Evolutionary conservation across 2,888 invertebrate genomes (phyloP).

Genomic region (Thysanoteuthis rhombus): DNA sequence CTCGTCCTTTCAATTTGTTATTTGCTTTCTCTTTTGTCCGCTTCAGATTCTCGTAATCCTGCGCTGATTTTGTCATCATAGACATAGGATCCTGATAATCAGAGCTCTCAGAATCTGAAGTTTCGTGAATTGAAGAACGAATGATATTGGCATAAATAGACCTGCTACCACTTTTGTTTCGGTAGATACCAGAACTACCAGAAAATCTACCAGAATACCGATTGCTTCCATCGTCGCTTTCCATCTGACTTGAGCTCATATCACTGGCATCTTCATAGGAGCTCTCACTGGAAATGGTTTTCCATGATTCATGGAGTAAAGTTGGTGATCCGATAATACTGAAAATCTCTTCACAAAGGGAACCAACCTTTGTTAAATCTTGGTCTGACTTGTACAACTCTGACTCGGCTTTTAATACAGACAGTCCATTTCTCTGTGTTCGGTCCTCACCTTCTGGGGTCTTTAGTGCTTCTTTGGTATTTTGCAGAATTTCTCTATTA

Average conservation of each 20-base stretch:
- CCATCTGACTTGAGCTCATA: not conserved
- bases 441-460: not conserved
- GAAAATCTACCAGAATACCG: not conserved
- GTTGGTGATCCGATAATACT: slow-evolving; percentile 24
- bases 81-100: not conserved
- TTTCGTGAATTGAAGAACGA: slow-evolving; percentile 2
- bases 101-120: slow-evolving; percentile 14
- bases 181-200: not conserved
- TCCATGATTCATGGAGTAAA: slow-evolving; percentile 19
- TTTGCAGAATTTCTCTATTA: not conserved
- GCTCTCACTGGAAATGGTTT: not conserved
- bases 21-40: slow-evolving; percentile 13
- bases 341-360: slow-evolving; percentile 23
- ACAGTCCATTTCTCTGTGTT: not conserved
- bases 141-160: slow-evolving; percentile 17
- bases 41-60: slow-evolving; percentile 18
- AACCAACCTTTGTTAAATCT: slow-evolving; percentile 28
- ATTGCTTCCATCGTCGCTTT: not conserved
- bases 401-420: not conserved
- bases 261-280: not conserved
- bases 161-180: not conserved
- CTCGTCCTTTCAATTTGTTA: slow-evolving; percentile 19
- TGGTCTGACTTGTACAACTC: slow-evolving; percentile 18
- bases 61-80: not conserved
- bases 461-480: not conserved